These are phyloP conservation scores for Platycercus adscitus DNA, from an alignment of 2,113 vertebrate genomes.

Conservation along the genomic window DNA sequence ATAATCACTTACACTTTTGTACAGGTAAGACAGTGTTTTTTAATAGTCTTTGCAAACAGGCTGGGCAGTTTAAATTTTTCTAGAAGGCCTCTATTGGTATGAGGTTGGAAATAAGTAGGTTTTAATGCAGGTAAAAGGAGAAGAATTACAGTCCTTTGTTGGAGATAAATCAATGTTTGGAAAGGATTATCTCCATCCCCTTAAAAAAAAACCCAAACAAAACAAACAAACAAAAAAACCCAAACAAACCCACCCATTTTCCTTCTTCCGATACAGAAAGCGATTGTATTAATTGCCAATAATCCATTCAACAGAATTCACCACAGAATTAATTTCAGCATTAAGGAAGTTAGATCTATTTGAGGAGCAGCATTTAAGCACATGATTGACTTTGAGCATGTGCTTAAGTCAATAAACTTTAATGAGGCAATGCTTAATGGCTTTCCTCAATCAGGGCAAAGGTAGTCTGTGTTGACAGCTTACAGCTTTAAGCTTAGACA, in stretches of 20 bases:
- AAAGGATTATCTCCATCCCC: not conserved
- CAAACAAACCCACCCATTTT: not conserved
- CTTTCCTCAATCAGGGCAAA: conserved; percentile 15
- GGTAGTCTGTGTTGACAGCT: not conserved
- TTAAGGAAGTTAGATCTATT: not conserved
- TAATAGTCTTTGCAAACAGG: not conserved
- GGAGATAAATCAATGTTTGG: not conserved
- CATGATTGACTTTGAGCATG: not conserved
- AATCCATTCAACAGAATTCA: not conserved
- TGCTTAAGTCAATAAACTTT: conserved; percentile 42
- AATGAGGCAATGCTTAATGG: not conserved
- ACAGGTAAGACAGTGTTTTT: no score
- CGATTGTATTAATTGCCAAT: not conserved
- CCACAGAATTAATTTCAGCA: not conserved
- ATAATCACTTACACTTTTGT: not conserved
- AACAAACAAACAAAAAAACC: not conserved
- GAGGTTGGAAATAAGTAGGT: not conserved
- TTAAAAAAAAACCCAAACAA: not conserved
- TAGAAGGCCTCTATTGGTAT: not conserved
- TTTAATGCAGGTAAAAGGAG: not conserved
- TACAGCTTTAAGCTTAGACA: not conserved
- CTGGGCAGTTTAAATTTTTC: not conserved
- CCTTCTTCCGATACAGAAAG: not conserved
- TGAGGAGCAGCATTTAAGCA: conserved; percentile 19
- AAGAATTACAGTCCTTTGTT: not conserved